Conservation (phyloP, 2,888 invertebrate species). For the Dicranocentrus wangi region DNA sequence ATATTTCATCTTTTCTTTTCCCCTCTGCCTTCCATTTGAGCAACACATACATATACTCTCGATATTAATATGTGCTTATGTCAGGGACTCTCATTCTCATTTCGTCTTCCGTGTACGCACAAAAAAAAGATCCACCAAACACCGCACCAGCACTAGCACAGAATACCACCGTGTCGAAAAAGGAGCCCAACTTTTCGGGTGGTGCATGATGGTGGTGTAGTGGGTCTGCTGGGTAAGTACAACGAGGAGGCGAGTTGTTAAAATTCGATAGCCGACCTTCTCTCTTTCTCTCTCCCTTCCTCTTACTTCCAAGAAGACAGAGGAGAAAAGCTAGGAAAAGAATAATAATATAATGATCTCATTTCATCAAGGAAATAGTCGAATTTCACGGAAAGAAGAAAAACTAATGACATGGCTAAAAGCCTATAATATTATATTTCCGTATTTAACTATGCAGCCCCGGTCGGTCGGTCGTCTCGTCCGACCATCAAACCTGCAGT, state of each 20-base stretch:
- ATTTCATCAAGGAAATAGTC: conserved; percentile 44
- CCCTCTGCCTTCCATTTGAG: conserved; percentile 13
- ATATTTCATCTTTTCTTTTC: conserved; percentile 64
- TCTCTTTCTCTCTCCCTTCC: too few relatives aligned
- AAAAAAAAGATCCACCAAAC: too few relatives aligned
- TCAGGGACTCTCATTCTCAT: conserved; percentile 37
- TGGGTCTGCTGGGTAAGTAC: too few relatives aligned
- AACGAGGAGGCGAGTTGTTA: too few relatives aligned
- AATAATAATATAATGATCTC: conserved; percentile 57
- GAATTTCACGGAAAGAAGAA: conserved; percentile 50
- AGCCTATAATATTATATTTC: conserved; percentile 55
- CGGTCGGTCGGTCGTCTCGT: too few relatives aligned
- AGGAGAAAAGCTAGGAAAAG: conserved; percentile 10
- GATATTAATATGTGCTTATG: conserved; percentile 45
- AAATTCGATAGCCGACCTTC: conserved; percentile 56
- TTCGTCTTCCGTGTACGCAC: too few relatives aligned
- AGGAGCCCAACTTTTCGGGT: conserved; percentile 16
- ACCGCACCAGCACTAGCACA: background rate
- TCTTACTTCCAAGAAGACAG: background rate
- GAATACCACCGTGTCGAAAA: background rate
- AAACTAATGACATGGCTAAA: conserved; percentile 60
- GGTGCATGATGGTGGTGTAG: too few relatives aligned
- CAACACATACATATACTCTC: conserved; percentile 9
- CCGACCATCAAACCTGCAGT: background rate
- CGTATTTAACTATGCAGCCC: conserved; percentile 11